phyloP scores from a whole-genome alignment of 2,888 invertebrate species.

The Platycnemis pennipes region DNA sequence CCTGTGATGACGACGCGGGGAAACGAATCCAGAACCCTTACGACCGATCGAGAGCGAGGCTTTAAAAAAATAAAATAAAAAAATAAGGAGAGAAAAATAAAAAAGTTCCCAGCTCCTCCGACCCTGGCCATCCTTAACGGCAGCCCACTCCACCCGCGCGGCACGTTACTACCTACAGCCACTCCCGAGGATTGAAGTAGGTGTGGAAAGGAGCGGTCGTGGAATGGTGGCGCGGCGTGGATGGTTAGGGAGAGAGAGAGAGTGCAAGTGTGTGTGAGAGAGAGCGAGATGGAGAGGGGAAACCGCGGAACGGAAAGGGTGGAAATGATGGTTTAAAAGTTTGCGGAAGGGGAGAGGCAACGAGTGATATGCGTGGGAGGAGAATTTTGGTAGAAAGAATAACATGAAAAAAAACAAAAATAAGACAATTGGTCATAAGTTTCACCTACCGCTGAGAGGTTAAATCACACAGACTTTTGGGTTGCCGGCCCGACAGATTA shows the following conservation, averaged over 20 bases:
- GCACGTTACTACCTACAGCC: neutral
- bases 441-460: too few species aligned
- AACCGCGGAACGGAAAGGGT: too few species aligned
- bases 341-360: too few species aligned
- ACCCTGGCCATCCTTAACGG: neutral
- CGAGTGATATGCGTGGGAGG: too few species aligned
- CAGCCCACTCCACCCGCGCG: neutral
- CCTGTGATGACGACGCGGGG: neutral
- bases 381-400: too few species aligned
- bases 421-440: too few species aligned
- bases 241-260: neutral
- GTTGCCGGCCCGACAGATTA: too few species aligned
- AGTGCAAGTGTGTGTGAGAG: too few species aligned
- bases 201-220: neutral
- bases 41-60: neutral
- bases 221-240: neutral
- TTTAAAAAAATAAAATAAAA: neutral
- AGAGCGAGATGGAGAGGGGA: too few species aligned
- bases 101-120: neutral
- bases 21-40: neutral
- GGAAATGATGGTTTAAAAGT: too few species aligned
- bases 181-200: neutral
- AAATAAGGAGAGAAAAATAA: neutral
- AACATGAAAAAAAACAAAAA: too few species aligned
- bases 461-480: too few species aligned